Evolutionary conservation across 2,113 vertebrate genomes (phyloP), one percentile per base, ranked within the genome.

Genomic region (Aldabrachelys gigantea): DNA sequence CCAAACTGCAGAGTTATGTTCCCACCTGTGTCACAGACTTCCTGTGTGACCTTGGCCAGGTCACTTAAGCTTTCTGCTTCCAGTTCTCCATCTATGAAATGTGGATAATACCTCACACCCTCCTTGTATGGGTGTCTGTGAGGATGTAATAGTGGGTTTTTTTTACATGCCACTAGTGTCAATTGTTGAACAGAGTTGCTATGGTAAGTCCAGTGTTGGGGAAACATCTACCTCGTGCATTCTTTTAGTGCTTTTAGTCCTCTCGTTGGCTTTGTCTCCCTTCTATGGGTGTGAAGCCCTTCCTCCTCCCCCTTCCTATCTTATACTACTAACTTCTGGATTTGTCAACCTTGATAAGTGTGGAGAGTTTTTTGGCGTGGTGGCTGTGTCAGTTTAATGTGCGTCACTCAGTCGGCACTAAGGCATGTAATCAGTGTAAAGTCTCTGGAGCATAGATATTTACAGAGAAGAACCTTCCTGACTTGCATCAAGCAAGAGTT

Each of bases 401-500:
- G 65, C 24, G 83, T 92, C 86, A 94, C 17, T 92, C 4, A 38
- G 56, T 86, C 0, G 0, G 87, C 95, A 53, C 90, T 91, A 89
- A 84, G 44, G 62, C 25, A 87, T 84, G 83, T 87, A 93, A 96
- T 96, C 97, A 93, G 54, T 79, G 47, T 78, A 91, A 93, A 93
- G 95, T 95, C 96, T 97, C 92, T 93, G 69, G 89, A 89, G 94
- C 49, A 29, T 80, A 95, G 88, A 95, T 96, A 94, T 97, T 97
- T 97, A 90, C 87, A 93, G 90, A 21, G 3, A 49, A 93, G 14
- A 93, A 24, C 87, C 91, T 96, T 95, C 87, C 91, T 94, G 91
- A 87, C 89, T 96, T 96, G 96, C 94, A 95, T 96, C 96, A 97
- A 95, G 92, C 89, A 95, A 85, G 88, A 87, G 69, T 96, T 96